Base-by-base conservation (phyloP, 2,888 invertebrate genomes). In the Glyphotaelius pellucidus region DNA sequence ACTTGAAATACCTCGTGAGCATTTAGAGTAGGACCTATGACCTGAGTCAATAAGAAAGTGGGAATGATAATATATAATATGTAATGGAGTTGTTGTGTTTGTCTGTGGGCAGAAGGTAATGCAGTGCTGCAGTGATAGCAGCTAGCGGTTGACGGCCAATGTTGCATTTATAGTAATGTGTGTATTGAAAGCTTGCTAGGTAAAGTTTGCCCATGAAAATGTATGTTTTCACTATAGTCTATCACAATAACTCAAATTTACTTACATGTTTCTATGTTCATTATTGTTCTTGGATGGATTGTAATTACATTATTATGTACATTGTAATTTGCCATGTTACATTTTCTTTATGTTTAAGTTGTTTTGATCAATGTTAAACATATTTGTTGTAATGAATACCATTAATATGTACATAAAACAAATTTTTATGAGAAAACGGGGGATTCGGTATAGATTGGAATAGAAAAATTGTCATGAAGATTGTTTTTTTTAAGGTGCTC, bases 201-300 rank as follows among this genome's bases (percentile, higher is more conserved):
- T 52, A 52, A 88, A 31, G 47, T 87, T 88, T 88, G 52, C 14
- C 52, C 15, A 32, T 88, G 88, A 32, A 88, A 88, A 88, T 67
- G 32, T 52, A 88, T 52, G 32, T 88, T 88, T 88, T 88, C 88
- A 67, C 31, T 88, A 67, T 67, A 88, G 88, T 88, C 42, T 38
- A n/a, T 25, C 85, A 85, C 42, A 38, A 86, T 42, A 42, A 86
- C n/a, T 86, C 47, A 86, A 86, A 67, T 88, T 52, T 88, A 87
- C 87, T 15, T 7, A 67, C 67, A n/a, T 86, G 52, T 85, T 38
- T 85, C 38, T 85, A 85, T 42, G 42, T 86, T 42, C 35, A 86
- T 86, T 30, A 88, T 25, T 67, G 88, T 88, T 88, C 88, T 88
- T 88, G 88, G 88, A 88, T 88, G 88, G 88, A 88, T 88, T 88